phyloP scores from a whole-genome alignment of 1,140 invertebrate genomes.

The Lasioglossum baleicum region DNA sequence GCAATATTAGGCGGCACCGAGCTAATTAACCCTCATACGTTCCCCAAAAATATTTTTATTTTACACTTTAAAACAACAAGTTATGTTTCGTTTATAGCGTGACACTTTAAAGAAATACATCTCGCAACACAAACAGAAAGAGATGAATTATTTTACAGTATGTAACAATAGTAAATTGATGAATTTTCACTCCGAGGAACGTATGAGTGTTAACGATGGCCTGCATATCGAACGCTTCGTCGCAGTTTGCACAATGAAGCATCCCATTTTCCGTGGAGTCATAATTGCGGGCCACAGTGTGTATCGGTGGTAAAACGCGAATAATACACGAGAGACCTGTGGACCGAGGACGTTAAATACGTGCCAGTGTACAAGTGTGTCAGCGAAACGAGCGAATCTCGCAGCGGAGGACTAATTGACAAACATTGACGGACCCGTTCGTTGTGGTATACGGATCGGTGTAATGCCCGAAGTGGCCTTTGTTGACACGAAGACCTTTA shows the following conservation, averaged over 20 bases:
- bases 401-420: conserved; percentile 67
- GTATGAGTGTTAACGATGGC: no score
- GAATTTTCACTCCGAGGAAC: no score
- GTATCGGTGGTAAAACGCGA: conserved; percentile 6
- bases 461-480: conserved; percentile 63
- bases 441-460: conserved; percentile 52
- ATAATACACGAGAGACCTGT: not conserved
- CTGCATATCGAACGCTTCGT: no score
- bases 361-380: conserved; percentile 38
- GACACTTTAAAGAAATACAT: no score
- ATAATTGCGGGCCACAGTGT: not conserved
- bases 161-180: no score
- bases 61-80: no score
- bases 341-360: conserved; percentile 7
- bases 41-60: no score
- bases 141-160: no score
- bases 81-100: no score
- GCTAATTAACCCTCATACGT: no score
- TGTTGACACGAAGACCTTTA: conserved; percentile 68
- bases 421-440: conserved; percentile 70
- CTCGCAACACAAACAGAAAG: no score
- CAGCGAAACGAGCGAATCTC: conserved; percentile 53
- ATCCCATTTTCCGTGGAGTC: not conserved
- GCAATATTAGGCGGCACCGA: no score
- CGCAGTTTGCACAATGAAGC: not conserved